Base-by-base conservation (phyloP, 2,888 invertebrate genomes). In the Strigamia crassipes region DNA sequence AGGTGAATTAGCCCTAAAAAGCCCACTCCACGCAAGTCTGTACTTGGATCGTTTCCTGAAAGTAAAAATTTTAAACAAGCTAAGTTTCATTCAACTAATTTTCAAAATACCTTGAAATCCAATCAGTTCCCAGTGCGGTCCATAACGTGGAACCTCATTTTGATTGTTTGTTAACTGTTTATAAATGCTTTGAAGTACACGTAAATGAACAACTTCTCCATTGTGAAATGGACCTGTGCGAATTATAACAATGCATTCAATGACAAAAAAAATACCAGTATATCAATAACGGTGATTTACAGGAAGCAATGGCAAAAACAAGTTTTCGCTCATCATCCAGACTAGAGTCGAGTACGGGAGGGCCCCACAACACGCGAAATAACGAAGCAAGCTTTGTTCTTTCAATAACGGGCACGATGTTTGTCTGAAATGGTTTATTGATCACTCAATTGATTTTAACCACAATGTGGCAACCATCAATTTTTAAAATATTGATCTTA, bases 41-140 rank as follows among this genome's bases (percentile, higher is more conserved):
- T 90, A 12, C 88, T 88, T 79, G 90, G 90, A 85, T 91, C 90
- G 79, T 86, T 87, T 82, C 85, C 81, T 85, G 80, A 77, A 80
- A 78, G 38, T 2, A 41, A 34, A 78, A 81, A 66, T 66, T 8
- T 82, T 27, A 46, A 82, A n/a, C 21, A 18, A 51, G 10, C 31
- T 4, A 80, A 23, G 77, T 79, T 42, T 23, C 27, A 73, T 18
- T 38, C 34, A 21, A 41, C 12, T 46, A 12, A 15, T n/a, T 66
- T 23, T 15, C 15, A 31, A 81, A 5, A 73, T 82, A 88, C 89
- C 89, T 87, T 90, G 90, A 85, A 91, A 90, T 15, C 90, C 90
- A 82, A 91, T 89, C 73, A 87, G 87, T 84, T 90, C 90, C 90
- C 90, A 90, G 84, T 90, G 90, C 77, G 86, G 85, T 12, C 90